Evolutionary conservation across 2,113 vertebrate species (phyloP).

Genomic region (Dasypus novemcinctus): DNA sequence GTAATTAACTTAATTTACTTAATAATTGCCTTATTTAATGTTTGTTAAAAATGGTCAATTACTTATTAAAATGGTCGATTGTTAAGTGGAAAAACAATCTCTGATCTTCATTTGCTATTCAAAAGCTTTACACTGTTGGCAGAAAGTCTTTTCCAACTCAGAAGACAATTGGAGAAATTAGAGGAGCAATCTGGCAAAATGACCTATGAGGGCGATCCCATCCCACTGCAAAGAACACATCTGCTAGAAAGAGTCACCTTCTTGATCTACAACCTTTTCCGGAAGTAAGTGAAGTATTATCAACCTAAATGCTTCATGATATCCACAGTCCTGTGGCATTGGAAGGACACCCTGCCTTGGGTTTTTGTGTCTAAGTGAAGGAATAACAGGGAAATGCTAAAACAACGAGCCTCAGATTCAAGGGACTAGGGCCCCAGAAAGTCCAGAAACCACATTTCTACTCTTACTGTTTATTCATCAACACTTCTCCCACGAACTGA

Average conservation of each 20-base stretch:
- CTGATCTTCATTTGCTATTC: conserved; percentile 50
- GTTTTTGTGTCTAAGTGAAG: background rate
- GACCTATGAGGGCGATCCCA: conserved; percentile 95
- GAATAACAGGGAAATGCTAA: background rate
- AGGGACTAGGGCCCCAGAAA: background rate
- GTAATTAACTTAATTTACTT: background rate
- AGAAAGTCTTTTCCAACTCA: conserved; percentile 97
- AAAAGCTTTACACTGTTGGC: conserved; percentile 92
- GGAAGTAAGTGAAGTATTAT: conserved; percentile 85
- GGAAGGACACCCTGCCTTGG: background rate
- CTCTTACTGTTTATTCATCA: background rate
- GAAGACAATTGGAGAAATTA: conserved; percentile 94
- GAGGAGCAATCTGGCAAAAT: conserved; percentile 93
- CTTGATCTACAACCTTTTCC: conserved; percentile 93
- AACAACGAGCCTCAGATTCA: background rate
- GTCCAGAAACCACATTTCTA: background rate
- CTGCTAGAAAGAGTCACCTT: conserved; percentile 93
- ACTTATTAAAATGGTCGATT: background rate
- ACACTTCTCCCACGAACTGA: background rate
- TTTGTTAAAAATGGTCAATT: background rate
- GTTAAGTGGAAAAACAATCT: background rate
- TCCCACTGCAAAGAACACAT: conserved; percentile 91
- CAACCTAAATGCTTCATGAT: background rate
- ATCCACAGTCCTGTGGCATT: background rate
- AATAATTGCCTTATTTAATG: conserved; percentile 14